Evolutionary conservation across 2,888 invertebrate species (phyloP).

Genomic region (Eilema griseolum): DNA sequence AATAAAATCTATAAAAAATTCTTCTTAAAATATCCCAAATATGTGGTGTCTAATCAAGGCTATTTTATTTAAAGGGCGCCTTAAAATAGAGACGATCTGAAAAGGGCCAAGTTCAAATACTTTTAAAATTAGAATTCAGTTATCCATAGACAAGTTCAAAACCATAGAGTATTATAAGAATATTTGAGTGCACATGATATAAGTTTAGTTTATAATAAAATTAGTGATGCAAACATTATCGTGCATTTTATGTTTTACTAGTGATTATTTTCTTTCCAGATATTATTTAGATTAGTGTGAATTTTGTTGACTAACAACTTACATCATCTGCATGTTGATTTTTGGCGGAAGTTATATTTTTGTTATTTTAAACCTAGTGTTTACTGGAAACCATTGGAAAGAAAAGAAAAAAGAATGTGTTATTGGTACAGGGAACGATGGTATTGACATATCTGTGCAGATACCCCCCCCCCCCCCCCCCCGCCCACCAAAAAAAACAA

Average conservation of each 20-base stretch:
- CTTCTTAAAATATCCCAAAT: slow-evolving; percentile 17
- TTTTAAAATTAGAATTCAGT: slow-evolving; percentile 28
- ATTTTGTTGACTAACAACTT: not conserved
- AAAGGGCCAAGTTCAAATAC: slow-evolving; percentile 46
- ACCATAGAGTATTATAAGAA: slow-evolving; percentile 10
- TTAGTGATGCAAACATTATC: too few species aligned
- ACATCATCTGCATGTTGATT: not conserved
- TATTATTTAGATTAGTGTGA: not conserved
- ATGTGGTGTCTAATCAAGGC: not conserved
- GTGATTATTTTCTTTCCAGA: too few species aligned
- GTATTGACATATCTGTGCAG: too few species aligned
- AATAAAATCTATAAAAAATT: slow-evolving; percentile 8
- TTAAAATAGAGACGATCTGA: slow-evolving; percentile 27
- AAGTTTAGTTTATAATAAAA: too few species aligned
- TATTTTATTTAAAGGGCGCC: slow-evolving; percentile 26
- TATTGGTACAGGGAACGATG: too few species aligned
- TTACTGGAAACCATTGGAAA: too few species aligned
- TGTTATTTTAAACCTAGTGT: too few species aligned
- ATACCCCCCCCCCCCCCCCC: too few species aligned
- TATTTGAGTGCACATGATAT: not conserved
- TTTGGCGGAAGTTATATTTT: not conserved
- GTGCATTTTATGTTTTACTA: too few species aligned
- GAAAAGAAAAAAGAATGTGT: too few species aligned
- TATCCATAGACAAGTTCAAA: slow-evolving; percentile 30
- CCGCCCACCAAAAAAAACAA: too few species aligned